phyloP scores from a whole-genome alignment of 2,888 invertebrate species.

The Dryococelus australis region DNA sequence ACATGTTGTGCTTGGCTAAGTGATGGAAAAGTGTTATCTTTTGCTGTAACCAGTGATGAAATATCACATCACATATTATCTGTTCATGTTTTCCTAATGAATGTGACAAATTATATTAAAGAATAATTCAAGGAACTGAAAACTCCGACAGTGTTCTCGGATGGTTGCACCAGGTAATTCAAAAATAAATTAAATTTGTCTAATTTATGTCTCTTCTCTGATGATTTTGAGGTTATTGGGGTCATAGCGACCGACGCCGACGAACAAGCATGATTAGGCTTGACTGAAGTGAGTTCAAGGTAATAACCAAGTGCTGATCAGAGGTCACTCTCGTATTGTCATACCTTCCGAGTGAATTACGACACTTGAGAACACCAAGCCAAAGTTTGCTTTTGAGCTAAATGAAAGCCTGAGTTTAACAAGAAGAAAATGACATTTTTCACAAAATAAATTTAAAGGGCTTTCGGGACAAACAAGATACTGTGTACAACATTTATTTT shows the following conservation, averaged over 20 bases:
- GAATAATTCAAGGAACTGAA: constrained; percentile 24
- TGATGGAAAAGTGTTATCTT: not conserved
- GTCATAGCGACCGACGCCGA: not conserved
- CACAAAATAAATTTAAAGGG: no score
- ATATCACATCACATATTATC: not conserved
- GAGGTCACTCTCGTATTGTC: no score
- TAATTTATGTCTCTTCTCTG: constrained; percentile 35
- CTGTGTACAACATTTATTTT: no score
- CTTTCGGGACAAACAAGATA: no score
- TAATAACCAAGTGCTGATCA: no score
- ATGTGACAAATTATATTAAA: constrained; percentile 30
- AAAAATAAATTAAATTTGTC: constrained; percentile 33
- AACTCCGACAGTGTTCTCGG: not conserved
- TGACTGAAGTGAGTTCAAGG: no score
- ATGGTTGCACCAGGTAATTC: constrained; percentile 10
- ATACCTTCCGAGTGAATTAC: no score
- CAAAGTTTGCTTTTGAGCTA: no score
- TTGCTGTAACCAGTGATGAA: constrained; percentile 28
- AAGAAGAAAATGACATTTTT: no score
- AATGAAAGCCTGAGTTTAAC: no score
- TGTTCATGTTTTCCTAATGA: constrained; percentile 34
- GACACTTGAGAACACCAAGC: no score
- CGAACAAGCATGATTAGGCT: no score
- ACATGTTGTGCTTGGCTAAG: constrained; percentile 3
- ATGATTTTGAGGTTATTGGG: constrained; percentile 24